These are phyloP conservation scores for Glyptemys insculpta DNA, from an alignment of 2,797 vertebrate species.

Conservation along the genomic window DNA sequence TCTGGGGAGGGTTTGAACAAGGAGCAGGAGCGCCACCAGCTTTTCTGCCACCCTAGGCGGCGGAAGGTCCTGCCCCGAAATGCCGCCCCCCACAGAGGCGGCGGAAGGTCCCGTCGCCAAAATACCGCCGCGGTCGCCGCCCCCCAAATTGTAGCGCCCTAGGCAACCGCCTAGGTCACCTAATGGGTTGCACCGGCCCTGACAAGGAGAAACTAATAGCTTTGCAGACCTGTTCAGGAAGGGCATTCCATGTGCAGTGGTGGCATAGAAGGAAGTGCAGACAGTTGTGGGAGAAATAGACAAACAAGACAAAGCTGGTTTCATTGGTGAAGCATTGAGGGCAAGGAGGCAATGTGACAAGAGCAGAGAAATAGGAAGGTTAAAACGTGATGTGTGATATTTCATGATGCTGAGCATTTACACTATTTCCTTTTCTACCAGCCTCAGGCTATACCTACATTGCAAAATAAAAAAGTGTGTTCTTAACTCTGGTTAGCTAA, in stretches of 20 bases:
- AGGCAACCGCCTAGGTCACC: too few relatives aligned
- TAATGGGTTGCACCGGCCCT: too few relatives aligned
- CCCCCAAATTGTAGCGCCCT: too few relatives aligned
- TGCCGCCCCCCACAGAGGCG: too few relatives aligned
- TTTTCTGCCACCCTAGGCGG: too few relatives aligned
- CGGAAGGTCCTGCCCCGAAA: too few relatives aligned
- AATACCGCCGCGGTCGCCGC: too few relatives aligned
- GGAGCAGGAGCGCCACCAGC: not conserved
- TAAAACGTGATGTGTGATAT: not conserved
- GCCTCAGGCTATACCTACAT: not conserved
- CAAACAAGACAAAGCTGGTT: not conserved
- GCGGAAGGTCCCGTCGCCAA: too few relatives aligned
- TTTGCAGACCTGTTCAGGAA: not conserved
- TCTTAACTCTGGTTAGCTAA: too few relatives aligned
- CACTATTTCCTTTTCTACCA: not conserved
- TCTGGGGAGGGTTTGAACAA: not conserved
- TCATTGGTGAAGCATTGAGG: not conserved
- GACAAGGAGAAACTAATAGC: not conserved
- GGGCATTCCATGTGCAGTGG: not conserved
- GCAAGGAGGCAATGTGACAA: not conserved
- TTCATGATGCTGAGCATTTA: not conserved
- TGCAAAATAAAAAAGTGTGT: not conserved
- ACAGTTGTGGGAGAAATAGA: not conserved
- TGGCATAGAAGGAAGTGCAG: not conserved
- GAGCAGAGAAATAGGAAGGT: not conserved